Evolutionary conservation across 2,888 invertebrate genomes (phyloP).

Genomic region (Mesorhabditis spiculigera): DNA sequence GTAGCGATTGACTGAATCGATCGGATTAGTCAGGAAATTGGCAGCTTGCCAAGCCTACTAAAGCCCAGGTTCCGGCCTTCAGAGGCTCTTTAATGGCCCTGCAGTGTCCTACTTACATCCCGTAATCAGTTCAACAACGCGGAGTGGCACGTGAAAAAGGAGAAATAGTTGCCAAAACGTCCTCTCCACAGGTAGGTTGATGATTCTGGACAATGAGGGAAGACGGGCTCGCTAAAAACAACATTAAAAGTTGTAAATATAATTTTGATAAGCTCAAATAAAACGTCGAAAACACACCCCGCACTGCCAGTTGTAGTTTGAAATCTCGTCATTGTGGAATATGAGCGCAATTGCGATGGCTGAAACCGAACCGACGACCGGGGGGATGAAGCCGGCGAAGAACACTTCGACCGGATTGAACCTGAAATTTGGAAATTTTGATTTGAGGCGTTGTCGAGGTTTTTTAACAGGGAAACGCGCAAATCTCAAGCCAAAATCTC

Average conservation of each 20-base stretch:
- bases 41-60: background rate
- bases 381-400: conserved; percentile 54
- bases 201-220: conserved; percentile 56
- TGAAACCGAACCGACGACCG: conserved; percentile 52
- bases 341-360: conserved; percentile 53
- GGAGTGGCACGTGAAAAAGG: conserved; percentile 55
- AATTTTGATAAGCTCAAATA: conserved; percentile 5
- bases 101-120: conserved; percentile 40
- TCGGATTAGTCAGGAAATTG: background rate
- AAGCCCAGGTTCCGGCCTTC: too few species aligned
- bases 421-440: conserved; percentile 14
- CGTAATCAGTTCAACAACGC: conserved; percentile 50
- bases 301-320: conserved; percentile 58
- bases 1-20: conserved; percentile 49
- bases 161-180: conserved; percentile 57
- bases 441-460: background rate
- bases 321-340: conserved; percentile 56
- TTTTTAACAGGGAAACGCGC: too few species aligned
- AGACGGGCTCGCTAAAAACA: conserved; percentile 50
- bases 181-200: conserved; percentile 55
- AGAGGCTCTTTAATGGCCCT: background rate
- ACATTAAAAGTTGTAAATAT: background rate
- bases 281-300: conserved; percentile 35
- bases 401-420: conserved; percentile 45
- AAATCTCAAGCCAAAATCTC: too few species aligned